phyloP scores from a whole-genome alignment of 2,797 vertebrate species.

The Allochrocebus solatus region DNA sequence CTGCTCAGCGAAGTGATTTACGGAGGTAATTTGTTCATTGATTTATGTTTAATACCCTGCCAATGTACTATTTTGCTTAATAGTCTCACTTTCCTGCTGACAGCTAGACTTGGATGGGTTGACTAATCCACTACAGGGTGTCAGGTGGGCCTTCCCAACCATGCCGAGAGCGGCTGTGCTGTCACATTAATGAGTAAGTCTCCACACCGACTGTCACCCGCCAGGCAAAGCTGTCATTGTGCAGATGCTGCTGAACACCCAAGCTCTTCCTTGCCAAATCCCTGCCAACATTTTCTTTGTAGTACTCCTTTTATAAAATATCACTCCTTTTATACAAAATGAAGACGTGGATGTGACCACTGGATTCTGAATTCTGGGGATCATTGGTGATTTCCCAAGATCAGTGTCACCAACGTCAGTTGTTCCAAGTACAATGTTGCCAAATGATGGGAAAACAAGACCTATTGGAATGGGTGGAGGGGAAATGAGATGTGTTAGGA shows the following conservation, averaged over 20 bases:
- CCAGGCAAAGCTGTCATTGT: not conserved
- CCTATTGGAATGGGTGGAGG: fast-evolving
- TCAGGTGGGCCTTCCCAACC: not conserved
- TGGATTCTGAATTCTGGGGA: no score
- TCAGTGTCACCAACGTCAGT: not conserved
- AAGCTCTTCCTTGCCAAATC: not conserved
- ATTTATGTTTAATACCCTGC: not conserved
- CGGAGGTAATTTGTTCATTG: not conserved
- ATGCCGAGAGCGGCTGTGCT: fast-evolving
- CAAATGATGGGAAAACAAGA: not conserved
- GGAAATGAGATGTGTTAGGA: no score
- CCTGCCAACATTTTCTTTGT: not conserved
- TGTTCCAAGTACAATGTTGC: not conserved
- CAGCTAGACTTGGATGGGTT: not conserved
- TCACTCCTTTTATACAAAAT: not conserved
- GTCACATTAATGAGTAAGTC: not conserved
- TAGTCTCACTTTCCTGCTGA: not conserved
- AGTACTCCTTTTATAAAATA: not conserved
- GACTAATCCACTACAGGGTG: not conserved
- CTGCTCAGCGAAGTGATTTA: not conserved
- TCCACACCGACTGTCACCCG: not conserved
- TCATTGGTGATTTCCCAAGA: not conserved
- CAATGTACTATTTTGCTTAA: not conserved
- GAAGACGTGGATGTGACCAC: not conserved
- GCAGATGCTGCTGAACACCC: no score